Evolutionary conservation across 2,888 invertebrate species (phyloP), one percentile per base, ranked within the genome.

Genomic region (Nasonia oneida): DNA sequence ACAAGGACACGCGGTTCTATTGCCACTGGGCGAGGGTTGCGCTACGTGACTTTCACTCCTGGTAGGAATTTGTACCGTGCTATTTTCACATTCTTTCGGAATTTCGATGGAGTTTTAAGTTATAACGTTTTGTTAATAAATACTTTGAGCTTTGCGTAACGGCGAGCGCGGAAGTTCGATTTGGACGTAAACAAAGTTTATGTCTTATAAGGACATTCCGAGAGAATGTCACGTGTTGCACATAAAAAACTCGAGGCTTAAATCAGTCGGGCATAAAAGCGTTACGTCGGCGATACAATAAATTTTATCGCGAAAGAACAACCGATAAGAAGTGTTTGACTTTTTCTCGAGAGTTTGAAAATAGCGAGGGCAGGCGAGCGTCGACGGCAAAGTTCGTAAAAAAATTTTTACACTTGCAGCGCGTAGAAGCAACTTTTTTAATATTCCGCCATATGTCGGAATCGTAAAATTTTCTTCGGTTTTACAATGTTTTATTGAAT

Each of bases 241-340:
- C 73, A n/a, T 74, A 83, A 78, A 86, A 77, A 73, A 12, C 71
- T 33, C 74, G 61, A 83, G 76, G 70, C 5, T 83, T 73, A 78
- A 77, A 73, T 85, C 85, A 53, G 77, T 47, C 33, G 50, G 57
- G 64, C 64, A 61, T 85, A 64, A 81, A 85, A 81, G 64, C 37
- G 61, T 83, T 53, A 76, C 83, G 80, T 81, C 71, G 42, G 53
- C 47, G 33, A 73, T 73, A 84, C 81, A 79, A 86, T 86, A 86
- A 86, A 84, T 84, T 86, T 86, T 84, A 84, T 86, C 81, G 77
- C 74, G 47, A 67, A 84, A 77, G 39, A 86, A 81, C 78, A 86
- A 78, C 53, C 84, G 84, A 86, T 84, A 81, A 86, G 83, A 70
- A 81, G 37, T 74, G 81, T 86, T 83, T 86, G 77, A 50, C 73